Evolutionary conservation across 92 coral and sea anemone species (phyloP), one percentile per base, ranked within the genome.

Genomic region (Zoanthus sansibaricus): DNA sequence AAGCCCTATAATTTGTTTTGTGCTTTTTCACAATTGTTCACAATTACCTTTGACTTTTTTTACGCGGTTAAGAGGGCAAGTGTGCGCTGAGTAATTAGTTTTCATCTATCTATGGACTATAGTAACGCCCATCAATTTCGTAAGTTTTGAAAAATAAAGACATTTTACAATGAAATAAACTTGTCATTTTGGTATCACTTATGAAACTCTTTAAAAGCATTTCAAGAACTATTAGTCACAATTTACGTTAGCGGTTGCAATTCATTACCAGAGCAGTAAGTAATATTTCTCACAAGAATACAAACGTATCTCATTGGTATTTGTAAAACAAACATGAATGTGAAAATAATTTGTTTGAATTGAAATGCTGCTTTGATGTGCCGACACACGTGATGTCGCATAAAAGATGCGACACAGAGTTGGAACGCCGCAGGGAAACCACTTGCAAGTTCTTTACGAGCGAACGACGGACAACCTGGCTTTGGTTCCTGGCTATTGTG

Each of bases 1-100:
- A 88, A 85, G 88, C 56, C 87, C 89, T 92, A 89, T 94, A 94
- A 94, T 94, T 94, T 92, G 91, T 80, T 87, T 89, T 91, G 88
- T 85, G 92, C 90, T 86, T 78, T 72, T 72, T 58, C 86, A 90
- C 97, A 92, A 94, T 91, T 90, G 93, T 77, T 52, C 84, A 75
- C 87, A 72, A 69, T 30, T 91, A 67, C 48, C 58, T 42, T 75
- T 47, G 76, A 85, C 87, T 55, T 66, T 80, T 79, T 80, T 80
- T 42, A 83, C 61, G 72, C 76, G 72, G 87, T 90, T 66, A 14
- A 66, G 75, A 80, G 64, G 59, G 85, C 61, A 66, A 79, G 84
- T 78, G 83, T 21, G 33, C 73, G 73, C 73, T 42, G 20, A 44
- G 85, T 80, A 64, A 80, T 80, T 62, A 66, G 75, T 80, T 66